Conservation (phyloP, 2,797 vertebrate species). For the Stomatorhinus walkeri region DNA sequence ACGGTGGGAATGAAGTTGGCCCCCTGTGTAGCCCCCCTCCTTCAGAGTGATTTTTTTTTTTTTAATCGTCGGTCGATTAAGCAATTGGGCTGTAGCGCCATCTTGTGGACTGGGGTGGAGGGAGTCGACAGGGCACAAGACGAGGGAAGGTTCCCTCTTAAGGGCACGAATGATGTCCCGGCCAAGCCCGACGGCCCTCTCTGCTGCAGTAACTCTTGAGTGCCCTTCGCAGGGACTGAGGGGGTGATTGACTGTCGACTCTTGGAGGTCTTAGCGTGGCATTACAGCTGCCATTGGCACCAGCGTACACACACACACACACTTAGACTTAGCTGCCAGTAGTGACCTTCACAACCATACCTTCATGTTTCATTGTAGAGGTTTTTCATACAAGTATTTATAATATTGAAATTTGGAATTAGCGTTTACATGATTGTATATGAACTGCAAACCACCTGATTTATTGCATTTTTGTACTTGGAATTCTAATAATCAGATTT, state of each 20-base stretch:
- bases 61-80: not conserved
- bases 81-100: not conserved
- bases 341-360: conserved; percentile 76
- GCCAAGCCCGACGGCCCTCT: not conserved
- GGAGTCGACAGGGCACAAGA: not conserved
- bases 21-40: not conserved
- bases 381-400: conserved; percentile 80
- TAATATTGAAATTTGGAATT: conserved; percentile 88
- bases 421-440: conserved; percentile 97
- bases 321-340: conserved; percentile 83
- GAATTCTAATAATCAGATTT: conserved; percentile 74
- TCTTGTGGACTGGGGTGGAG: not conserved
- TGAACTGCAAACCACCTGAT: conserved; percentile 91
- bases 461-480: conserved; percentile 85
- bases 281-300: not conserved
- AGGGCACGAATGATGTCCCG: not conserved
- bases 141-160: not conserved
- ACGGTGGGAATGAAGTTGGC: not conserved
- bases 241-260: not conserved
- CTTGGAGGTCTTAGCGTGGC: not conserved
- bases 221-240: not conserved
- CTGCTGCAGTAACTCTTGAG: not conserved
- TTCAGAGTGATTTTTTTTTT: not conserved
- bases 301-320: conserved; percentile 44
- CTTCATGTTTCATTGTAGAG: conserved; percentile 70